These are phyloP conservation scores for Hemithea aestivaria DNA, from an alignment of 2,888 invertebrate genomes.

Conservation along the genomic window DNA sequence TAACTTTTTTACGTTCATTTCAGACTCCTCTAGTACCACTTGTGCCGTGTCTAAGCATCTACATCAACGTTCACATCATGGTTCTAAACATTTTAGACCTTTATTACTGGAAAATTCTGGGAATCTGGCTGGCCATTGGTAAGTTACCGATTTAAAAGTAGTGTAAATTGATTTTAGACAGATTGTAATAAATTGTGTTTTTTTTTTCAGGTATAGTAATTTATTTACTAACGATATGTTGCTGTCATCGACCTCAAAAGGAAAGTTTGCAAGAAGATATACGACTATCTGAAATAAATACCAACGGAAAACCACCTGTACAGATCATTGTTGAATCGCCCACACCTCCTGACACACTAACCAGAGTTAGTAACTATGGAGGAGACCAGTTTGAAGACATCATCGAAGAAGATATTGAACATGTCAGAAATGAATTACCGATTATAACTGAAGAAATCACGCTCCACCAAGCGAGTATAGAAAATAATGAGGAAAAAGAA, in stretches of 20 bases:
- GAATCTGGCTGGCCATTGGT: constrained; percentile 90
- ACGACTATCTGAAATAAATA: constrained; percentile 33
- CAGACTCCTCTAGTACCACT: constrained; percentile 92
- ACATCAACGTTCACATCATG: constrained; percentile 92
- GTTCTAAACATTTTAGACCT: constrained; percentile 81
- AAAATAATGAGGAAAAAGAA: constrained; percentile 66
- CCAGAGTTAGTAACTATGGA: constrained; percentile 41
- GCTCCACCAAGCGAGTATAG: constrained; percentile 52
- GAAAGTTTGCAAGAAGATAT: constrained; percentile 37
- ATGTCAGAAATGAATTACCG: constrained; percentile 34
- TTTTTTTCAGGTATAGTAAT: constrained; percentile 59
- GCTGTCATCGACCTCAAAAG: constrained; percentile 44
- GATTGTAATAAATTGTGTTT: too few relatives aligned
- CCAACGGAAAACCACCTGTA: constrained; percentile 59
- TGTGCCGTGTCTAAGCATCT: constrained; percentile 88
- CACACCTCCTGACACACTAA: constrained; percentile 60
- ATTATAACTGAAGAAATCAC: constrained; percentile 46
- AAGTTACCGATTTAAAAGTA: constrained; percentile 28
- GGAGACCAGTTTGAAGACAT: constrained; percentile 31
- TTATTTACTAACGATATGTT: constrained; percentile 55
- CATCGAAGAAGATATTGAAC: constrained; percentile 34
- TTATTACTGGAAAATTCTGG: constrained; percentile 86
- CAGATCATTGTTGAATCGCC: constrained; percentile 65
- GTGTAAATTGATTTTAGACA: not conserved
- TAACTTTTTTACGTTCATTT: constrained; percentile 23